A percentile compares a stretch with the other conserved stretches of the same genome.
Conservation (phyloP, 2,888 invertebrate genomes). For the Gasteruption jaculator region DNA sequence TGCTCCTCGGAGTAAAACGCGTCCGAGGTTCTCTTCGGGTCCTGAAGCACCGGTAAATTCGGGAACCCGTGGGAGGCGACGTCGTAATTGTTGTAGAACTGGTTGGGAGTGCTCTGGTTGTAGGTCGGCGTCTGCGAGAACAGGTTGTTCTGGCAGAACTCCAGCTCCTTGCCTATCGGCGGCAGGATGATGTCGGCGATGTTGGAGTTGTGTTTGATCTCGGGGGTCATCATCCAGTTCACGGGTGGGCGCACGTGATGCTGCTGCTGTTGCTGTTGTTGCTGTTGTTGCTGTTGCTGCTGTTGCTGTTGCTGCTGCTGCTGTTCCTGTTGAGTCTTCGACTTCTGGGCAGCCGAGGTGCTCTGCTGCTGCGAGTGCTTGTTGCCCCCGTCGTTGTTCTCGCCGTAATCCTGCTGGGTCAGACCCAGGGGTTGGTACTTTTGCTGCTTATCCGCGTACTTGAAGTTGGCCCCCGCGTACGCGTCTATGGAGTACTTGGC, state of each 20-base stretch:
- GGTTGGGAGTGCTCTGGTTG: slow-evolving; percentile 44
- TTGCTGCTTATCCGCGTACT: slow-evolving; percentile 40
- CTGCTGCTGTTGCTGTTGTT: slow-evolving; percentile 45
- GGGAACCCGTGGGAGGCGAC: slow-evolving; percentile 41
- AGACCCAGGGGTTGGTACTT: slow-evolving; percentile 42
- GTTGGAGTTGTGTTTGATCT: slow-evolving; percentile 49
- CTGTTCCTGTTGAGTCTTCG: slow-evolving; percentile 22
- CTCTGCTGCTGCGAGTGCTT: slow-evolving; percentile 30
- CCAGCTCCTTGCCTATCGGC: slow-evolving; percentile 51
- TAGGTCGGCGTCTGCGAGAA: slow-evolving; percentile 44
- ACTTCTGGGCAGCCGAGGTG: slow-evolving; percentile 10
- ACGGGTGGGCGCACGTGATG: slow-evolving; percentile 52
- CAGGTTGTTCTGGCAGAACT: slow-evolving; percentile 48
- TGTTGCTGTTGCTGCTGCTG: slow-evolving; percentile 26
- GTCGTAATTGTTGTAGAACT: slow-evolving; percentile 49
- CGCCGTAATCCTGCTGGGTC: slow-evolving; percentile 33
- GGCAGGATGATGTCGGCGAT: slow-evolving; percentile 52
- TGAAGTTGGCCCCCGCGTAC: slow-evolving; percentile 40
- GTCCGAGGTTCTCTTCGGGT: slow-evolving; percentile 36
- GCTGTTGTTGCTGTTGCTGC: slow-evolving; percentile 23
- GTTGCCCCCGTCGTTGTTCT: slow-evolving; percentile 27
- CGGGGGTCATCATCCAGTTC: slow-evolving; percentile 63
- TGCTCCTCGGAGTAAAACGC: slow-evolving; percentile 50
- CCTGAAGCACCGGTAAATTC: slow-evolving; percentile 43
- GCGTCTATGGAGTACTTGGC: slow-evolving; percentile 40